phyloP scores from a whole-genome alignment of 2,797 vertebrate species.

The Threskiornis aethiopicus region DNA sequence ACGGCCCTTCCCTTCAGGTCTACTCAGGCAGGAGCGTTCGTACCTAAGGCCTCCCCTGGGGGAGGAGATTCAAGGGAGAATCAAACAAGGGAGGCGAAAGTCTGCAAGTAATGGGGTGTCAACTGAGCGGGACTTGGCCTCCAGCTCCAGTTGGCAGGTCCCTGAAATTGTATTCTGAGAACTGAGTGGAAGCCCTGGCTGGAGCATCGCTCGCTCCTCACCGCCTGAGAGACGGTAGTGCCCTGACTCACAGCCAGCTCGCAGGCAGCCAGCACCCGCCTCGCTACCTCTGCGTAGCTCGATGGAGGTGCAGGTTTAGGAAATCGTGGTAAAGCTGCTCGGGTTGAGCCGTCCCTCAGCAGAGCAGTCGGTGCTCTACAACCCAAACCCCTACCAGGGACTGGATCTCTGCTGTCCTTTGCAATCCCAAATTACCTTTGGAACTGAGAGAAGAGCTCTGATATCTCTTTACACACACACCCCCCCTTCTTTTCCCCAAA shows the following conservation, averaged over 20 bases:
- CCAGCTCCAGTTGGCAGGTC: not conserved
- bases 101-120: not conserved
- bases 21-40: not conserved
- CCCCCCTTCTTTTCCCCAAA: not conserved
- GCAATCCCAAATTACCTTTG: not conserved
- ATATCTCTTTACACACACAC: not conserved
- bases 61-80: not conserved
- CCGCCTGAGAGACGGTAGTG: not conserved
- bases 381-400: not conserved
- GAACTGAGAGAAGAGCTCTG: not conserved
- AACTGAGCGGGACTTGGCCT: not conserved
- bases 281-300: not conserved
- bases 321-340: not conserved
- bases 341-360: not conserved
- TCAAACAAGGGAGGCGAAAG: not conserved
- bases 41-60: not conserved
- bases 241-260: not conserved
- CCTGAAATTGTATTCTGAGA: slow-evolving; percentile 11
- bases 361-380: not conserved
- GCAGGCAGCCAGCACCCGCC: not conserved
- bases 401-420: not conserved
- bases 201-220: not conserved
- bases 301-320: not conserved
- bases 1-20: not conserved
- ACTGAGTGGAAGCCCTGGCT: slow-evolving; percentile 3